Evolutionary conservation across 2,113 vertebrate species (phyloP).

Genomic region (Scomber japonicus): DNA sequence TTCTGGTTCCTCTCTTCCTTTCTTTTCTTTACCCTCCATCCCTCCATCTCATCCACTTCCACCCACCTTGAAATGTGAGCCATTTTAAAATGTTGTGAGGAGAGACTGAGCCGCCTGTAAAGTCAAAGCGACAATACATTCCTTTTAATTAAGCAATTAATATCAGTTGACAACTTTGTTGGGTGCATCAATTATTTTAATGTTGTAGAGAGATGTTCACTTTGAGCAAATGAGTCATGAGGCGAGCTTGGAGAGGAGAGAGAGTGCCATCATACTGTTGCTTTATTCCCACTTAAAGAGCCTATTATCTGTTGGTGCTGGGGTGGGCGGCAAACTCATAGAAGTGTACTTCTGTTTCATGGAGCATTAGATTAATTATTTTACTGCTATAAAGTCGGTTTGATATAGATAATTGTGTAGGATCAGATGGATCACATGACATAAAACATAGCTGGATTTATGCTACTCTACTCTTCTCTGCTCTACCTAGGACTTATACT

Average conservation of each 20-base stretch:
- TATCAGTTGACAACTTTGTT: slow-evolving; percentile 73
- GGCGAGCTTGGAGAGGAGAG: slow-evolving; percentile 29
- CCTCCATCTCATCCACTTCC: slow-evolving; percentile 23
- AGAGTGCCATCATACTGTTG: slow-evolving; percentile 14
- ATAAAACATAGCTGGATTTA: too few species aligned
- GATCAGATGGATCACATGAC: background rate
- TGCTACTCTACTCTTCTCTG: too few species aligned
- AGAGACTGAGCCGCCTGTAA: slow-evolving; percentile 56
- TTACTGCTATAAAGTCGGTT: slow-evolving; percentile 11
- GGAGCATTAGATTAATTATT: slow-evolving; percentile 30
- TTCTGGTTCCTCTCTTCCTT: background rate
- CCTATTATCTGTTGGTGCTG: slow-evolving; percentile 34
- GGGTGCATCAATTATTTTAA: slow-evolving; percentile 73
- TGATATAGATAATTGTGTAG: slow-evolving; percentile 20
- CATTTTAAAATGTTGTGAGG: slow-evolving; percentile 46
- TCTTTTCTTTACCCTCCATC: background rate
- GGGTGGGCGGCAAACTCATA: slow-evolving; percentile 31
- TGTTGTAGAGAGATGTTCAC: slow-evolving; percentile 63
- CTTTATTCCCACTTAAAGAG: slow-evolving; percentile 46
- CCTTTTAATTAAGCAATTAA: slow-evolving; percentile 79
- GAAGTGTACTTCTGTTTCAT: slow-evolving; percentile 34
- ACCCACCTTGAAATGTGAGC: slow-evolving; percentile 38
- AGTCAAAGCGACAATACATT: slow-evolving; percentile 65
- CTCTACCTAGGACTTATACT: too few species aligned
- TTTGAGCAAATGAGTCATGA: slow-evolving; percentile 67